Conservation (phyloP, 2,113 vertebrate genomes). For the Spilogale gracilis region DNA sequence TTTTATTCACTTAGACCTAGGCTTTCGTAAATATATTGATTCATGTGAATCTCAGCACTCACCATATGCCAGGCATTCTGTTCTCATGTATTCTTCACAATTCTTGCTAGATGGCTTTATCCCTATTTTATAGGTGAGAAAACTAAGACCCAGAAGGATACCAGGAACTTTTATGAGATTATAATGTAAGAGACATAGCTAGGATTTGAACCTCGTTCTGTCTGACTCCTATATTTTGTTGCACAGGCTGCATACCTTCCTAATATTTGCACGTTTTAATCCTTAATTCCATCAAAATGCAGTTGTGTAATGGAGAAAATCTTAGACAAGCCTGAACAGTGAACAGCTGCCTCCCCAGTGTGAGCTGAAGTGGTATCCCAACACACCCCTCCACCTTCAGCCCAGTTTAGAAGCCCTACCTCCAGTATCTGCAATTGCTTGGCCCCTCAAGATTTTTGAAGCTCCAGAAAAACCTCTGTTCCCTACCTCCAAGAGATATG, state of each 20-base stretch:
- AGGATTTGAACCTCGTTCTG: neutral
- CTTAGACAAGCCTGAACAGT: neutral
- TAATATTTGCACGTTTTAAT: neutral
- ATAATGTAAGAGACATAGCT: neutral
- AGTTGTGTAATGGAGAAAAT: neutral
- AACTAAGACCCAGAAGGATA: neutral
- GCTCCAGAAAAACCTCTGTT: neutral
- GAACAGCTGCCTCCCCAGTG: neutral
- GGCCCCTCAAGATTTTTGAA: neutral
- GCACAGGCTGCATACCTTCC: neutral
- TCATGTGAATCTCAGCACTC: neutral
- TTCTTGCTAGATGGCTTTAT: neutral
- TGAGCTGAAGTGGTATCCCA: neutral
- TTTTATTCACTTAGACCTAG: neutral
- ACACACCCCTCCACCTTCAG: neutral
- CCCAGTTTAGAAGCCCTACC: neutral
- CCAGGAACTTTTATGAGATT: neutral
- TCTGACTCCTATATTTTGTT: neutral
- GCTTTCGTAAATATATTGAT: neutral
- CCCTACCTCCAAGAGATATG: neutral
- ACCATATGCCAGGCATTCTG: neutral
- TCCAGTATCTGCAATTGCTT: neutral
- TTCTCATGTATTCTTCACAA: neutral
- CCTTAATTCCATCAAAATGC: neutral
- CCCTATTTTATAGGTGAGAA: neutral